Base-by-base conservation (phyloP, 2,888 invertebrate genomes). In the Hofmannophila pseudospretella region DNA sequence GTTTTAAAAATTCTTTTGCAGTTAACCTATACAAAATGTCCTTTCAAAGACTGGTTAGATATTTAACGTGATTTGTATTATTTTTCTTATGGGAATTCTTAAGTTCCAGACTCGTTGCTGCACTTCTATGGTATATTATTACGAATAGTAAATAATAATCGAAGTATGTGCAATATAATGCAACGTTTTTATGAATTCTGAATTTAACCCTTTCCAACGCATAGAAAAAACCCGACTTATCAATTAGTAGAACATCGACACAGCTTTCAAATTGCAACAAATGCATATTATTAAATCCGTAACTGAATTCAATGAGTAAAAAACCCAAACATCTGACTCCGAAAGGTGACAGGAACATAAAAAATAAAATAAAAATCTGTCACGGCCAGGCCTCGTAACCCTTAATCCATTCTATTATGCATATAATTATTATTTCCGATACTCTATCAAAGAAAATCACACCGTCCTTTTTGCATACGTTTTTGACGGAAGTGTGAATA, bases 341-440 rank as follows among this genome's bases (percentile, higher is more conserved):
- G 56, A 66, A 84, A 86, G 86, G 85, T 85, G 85, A 78, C 80
- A 75, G 76, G 77, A 74, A 73, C 64, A 58, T 58, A 60, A 71
- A 27, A 16, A 16, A 16, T 16, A 16, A 4, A 16, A 16, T 16
- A 16, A 16, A 76, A 76, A 68, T 67, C 54, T 74, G 79, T 78
- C 72, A 71, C 51, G 54, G 71, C 76, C 72, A 57, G 71, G 66
- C 61, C 61, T 52, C 47, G 63, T 70, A 75, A 66, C 78, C 81
- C 65, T 67, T 85, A 85, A 86, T 86, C 86, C 84, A 69, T 63
- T 74, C 76, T 71, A 76, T 85, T 82, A 85, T 84, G 85, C 86
- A 86, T 85, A 84, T 85, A 85, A 85, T 86, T 84, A 86, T 85
- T 86, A 84, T 85, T 86, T 84, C 84, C 84, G 82, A 81, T 76